Evolutionary conservation across 2,113 vertebrate species (phyloP), one percentile per base, ranked within the genome.

Genomic region (Speoplatyrhinus poulsoni): DNA sequence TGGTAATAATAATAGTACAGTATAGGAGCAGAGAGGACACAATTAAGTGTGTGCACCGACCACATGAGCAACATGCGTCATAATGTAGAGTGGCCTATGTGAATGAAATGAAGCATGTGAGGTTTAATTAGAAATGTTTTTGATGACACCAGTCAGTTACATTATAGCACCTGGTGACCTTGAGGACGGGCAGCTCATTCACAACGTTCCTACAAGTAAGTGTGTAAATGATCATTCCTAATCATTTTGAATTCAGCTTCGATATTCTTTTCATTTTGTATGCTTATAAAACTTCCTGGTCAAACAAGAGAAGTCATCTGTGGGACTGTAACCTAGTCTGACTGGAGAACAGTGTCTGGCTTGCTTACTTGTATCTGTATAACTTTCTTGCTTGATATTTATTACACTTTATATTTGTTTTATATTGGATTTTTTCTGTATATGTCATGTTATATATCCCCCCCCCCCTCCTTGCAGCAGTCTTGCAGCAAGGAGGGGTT

Each of bases 41-140:
- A 41, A 41, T 41, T 41, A 41, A 41, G 36, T 41, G 36, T 41
- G 36, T 41, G 36, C 36, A 41, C 36, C 26, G 26, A 26, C 26
- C 17, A 69, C 26, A 26, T 32, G 26, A 55, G 53, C 69, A 75
- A 49, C 7, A 2, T 73, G 82, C 82, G 13, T 82, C 64, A 82
- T 59, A 80, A 59, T 46, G 72, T 69, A 15, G 19, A 1, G 9
- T 59, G 12, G 58, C 49, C 46, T 32, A 33, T 46, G 52, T 50
- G 69, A 75, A 75, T 65, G 75, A 56, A 90, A 84, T 90, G 79
- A 67, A 80, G 82, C 87, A 76, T 71, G 65, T 77, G 67, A n/a
- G 65, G 67, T 91, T 90, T 90, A 92, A 92, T 92, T 88, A 73
- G 76, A 62, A 47, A 58, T 33, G 12, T 12, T 64, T 69, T 73